Base-by-base conservation (phyloP, 2,888 invertebrate species). In the Trissolcus japonicus region DNA sequence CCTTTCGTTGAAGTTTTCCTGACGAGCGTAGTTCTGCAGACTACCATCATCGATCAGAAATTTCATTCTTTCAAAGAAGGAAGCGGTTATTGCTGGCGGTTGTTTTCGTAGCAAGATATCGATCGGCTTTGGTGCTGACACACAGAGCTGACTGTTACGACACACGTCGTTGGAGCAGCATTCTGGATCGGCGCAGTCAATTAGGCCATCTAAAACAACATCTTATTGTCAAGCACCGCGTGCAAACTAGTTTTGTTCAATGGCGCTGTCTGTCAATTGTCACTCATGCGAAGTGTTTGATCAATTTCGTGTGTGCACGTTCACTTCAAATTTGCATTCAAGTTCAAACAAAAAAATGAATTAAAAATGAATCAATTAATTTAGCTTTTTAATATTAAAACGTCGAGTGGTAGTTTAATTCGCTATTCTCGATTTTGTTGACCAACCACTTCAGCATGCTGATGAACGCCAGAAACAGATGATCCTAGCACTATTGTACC, bases 1-100 rank as follows among this genome's bases (percentile, higher is more conserved):
- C 98, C 97, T 98, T 91, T 98, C 98, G 90, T 98, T 98, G 91
- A 99, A 99, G 40, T 96, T 96, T 88, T 96, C 96, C 88, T 95
- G 94, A 82, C 96, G 95, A 9, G 99, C 98, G 90, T 98, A 99
- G 90, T 96, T 98, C 90, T 99, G 99, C 62, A 99, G 93, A 89
- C 98, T 98, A 88, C 98, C 97, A 89, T 98, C 98, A 90, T 99
- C 98, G 82, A 99, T 98, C 80, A 99, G 92, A 91, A 99, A 99
- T 88, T 97, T 96, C 96, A 98, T 98, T 85, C 98, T 93, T 89
- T 99, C 98, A 88, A 97, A 98, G 92, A 99, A 99, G 0, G 98
- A 98, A 0, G 98, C 98, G 0, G 98, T 98, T 84, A 98, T 96
- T 21, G 97, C 96, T 2, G 98, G 98, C 0, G 98, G 97, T 87